phyloP scores from a whole-genome alignment of 2,113 vertebrate species.

The Anseranas semipalmata region DNA sequence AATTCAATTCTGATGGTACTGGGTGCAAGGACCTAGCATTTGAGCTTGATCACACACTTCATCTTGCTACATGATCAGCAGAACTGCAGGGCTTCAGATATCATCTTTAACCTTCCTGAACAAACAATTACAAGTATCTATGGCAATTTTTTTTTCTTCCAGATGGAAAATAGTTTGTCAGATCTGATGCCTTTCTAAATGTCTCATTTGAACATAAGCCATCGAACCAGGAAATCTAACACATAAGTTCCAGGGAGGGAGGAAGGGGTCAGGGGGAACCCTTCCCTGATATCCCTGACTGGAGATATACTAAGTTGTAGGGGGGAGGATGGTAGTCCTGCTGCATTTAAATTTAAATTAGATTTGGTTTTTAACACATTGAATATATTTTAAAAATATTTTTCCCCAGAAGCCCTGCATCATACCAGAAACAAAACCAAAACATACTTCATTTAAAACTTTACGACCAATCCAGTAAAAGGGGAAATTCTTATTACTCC shows the following conservation, averaged over 20 bases:
- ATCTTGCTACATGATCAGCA: not conserved
- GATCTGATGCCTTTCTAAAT: not conserved
- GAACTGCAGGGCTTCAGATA: not conserved
- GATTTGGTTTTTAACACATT: not conserved
- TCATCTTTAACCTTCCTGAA: not conserved
- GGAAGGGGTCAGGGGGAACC: not conserved
- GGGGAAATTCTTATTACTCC: constrained; percentile 1
- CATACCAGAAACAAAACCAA: not conserved
- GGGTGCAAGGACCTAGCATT: not conserved
- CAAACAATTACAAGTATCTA: not conserved
- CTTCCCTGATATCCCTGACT: not conserved
- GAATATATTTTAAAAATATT: not conserved
- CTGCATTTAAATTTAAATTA: not conserved
- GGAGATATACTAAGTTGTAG: not conserved
- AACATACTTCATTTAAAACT: not conserved
- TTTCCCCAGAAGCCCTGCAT: not conserved
- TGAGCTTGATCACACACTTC: not conserved
- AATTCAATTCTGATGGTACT: not conserved
- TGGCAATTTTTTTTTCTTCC: not conserved
- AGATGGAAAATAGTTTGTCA: constrained; percentile 12
- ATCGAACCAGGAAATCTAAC: not conserved
- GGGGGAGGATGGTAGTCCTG: not conserved
- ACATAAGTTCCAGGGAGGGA: not conserved
- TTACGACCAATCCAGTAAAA: not conserved
- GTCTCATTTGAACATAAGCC: not conserved